Evolutionary conservation across 1,140 invertebrate genomes (phyloP).

Genomic region (Diuraphis noxia): DNA sequence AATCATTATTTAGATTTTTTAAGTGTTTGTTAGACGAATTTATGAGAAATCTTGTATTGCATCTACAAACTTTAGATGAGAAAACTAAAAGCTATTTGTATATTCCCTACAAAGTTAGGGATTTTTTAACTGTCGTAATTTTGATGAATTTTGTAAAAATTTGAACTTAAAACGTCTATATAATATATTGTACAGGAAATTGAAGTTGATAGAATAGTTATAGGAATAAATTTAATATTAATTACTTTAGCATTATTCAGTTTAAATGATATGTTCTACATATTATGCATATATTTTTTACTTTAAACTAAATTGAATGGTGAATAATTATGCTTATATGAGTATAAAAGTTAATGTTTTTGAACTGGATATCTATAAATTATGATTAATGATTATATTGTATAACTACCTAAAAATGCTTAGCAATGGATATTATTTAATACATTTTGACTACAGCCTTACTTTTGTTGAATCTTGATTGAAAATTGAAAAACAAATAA

Average conservation of each 20-base stretch:
- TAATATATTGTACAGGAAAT: too few species aligned
- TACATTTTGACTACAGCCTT: background rate
- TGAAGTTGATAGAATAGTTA: background rate
- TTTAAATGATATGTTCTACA: background rate
- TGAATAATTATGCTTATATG: background rate
- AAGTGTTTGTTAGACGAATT: too few species aligned
- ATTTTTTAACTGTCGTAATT: background rate
- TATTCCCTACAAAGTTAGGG: background rate
- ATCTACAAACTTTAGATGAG: too few species aligned
- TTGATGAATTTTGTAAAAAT: background rate
- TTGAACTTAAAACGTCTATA: background rate
- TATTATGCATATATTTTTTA: background rate
- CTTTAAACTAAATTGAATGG: background rate
- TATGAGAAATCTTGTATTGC: too few species aligned
- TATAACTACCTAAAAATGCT: background rate
- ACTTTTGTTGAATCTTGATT: background rate
- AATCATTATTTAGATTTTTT: too few species aligned
- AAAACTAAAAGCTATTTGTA: background rate
- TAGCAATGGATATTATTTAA: background rate
- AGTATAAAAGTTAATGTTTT: background rate
- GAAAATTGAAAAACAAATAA: background rate
- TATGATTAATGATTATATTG: background rate
- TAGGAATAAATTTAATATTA: background rate
- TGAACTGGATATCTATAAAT: background rate
- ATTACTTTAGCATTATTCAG: background rate